Percentiles rank a stretch among this genome's conserved stretches.
Evolutionary conservation across 2,888 invertebrate species (phyloP).

Genomic region (Thymelicus lineola): DNA sequence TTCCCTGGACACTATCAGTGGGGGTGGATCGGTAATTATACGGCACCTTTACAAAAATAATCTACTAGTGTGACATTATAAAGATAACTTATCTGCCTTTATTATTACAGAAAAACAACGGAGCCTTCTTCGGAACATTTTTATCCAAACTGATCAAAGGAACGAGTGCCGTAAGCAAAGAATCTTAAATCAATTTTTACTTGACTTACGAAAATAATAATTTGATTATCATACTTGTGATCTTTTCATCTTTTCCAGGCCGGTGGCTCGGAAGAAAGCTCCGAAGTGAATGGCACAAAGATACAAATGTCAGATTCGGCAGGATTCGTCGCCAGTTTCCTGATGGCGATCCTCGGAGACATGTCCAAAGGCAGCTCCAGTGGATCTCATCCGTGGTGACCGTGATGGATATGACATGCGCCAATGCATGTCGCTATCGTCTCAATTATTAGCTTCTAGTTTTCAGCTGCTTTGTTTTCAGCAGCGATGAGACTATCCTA

Average conservation of each 20-base stretch:
- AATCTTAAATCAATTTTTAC: background rate
- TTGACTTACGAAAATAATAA: background rate
- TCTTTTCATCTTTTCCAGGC: constrained; percentile 57
- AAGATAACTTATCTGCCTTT: background rate
- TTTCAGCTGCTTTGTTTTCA: too few species aligned
- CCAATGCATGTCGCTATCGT: background rate
- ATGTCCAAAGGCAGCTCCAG: constrained; percentile 75
- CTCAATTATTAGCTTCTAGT: background rate
- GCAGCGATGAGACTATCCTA: too few species aligned
- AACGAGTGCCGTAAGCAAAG: constrained; percentile 69
- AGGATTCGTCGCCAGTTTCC: constrained; percentile 67
- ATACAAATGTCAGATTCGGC: constrained; percentile 67
- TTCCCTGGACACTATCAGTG: constrained; percentile 74
- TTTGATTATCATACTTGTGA: background rate
- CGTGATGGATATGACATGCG: background rate
- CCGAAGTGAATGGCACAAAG: constrained; percentile 58
- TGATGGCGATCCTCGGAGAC: constrained; percentile 70
- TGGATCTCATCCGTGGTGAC: constrained; percentile 53
- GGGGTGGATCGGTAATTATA: constrained; percentile 76
- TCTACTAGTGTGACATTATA: too few species aligned
- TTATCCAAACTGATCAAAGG: constrained; percentile 73
- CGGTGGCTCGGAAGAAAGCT: constrained; percentile 59
- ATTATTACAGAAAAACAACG: constrained; percentile 75
- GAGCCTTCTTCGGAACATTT: constrained; percentile 76
- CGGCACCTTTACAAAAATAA: background rate